Percentiles rank a stretch among this genome's conserved stretches.
Conservation (phyloP, 2,113 vertebrate species). For the Sarotherodon lohbergeri region DNA sequence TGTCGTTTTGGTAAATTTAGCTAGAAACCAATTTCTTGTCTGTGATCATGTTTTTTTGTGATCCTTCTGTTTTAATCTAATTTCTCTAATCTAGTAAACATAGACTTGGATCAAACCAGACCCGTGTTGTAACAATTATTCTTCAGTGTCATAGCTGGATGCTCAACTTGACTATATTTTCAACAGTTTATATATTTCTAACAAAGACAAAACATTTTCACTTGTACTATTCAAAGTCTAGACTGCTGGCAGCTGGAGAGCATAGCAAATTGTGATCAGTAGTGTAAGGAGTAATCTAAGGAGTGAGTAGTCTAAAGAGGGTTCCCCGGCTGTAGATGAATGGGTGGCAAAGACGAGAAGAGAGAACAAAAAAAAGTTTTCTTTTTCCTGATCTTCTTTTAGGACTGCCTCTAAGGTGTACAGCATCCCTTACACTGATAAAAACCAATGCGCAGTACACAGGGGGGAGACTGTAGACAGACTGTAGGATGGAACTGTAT, state of each 20-base stretch:
- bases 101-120: background rate
- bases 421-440: background rate
- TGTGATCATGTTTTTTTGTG: background rate
- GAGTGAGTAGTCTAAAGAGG: background rate
- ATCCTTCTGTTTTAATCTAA: constrained; percentile 40
- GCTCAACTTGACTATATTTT: background rate
- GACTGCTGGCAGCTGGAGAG: background rate
- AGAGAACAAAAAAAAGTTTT: background rate
- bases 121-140: background rate
- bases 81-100: constrained; percentile 4
- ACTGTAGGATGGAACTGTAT: background rate
- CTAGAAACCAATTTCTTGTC: background rate
- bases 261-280: background rate
- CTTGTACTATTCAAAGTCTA: background rate
- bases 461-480: background rate
- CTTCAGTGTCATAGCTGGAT: background rate
- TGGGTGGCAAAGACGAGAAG: background rate
- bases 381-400: background rate
- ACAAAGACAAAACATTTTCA: background rate
- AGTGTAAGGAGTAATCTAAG: background rate
- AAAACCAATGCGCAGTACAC: background rate
- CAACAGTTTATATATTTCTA: background rate
- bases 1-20: background rate
- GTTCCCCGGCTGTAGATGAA: accelerated
- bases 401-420: accelerated